phyloP scores from a whole-genome alignment of 2,113 vertebrate species.

The Scalopus aquaticus region DNA sequence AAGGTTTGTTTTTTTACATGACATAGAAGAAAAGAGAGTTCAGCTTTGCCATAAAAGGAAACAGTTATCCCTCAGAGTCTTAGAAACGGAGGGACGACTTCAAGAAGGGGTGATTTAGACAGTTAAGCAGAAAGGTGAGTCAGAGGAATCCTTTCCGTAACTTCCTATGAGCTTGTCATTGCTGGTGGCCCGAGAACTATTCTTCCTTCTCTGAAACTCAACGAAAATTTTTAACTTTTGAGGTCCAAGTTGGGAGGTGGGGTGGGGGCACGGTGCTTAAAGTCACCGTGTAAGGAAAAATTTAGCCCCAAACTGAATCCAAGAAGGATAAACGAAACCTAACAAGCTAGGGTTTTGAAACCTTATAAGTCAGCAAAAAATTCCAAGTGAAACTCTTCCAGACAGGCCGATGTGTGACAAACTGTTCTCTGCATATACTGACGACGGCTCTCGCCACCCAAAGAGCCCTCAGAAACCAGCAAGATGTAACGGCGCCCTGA shows the following conservation, averaged over 20 bases:
- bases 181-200: not conserved
- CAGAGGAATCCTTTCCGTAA: not conserved
- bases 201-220: not conserved
- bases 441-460: not conserved
- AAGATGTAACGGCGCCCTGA: not conserved
- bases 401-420: not conserved
- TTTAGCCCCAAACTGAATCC: not conserved
- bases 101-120: not conserved
- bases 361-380: not conserved
- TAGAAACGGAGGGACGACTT: not conserved
- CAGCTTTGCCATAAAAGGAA: not conserved
- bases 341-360: not conserved
- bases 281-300: not conserved
- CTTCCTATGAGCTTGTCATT: not conserved
- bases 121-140: not conserved
- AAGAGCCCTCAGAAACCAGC: not conserved
- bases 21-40: not conserved
- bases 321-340: not conserved
- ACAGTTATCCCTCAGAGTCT: not conserved
- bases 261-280: not conserved
- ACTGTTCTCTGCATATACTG: fast-evolving
- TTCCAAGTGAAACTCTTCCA: not conserved
- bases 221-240: slow-evolving; percentile 8
- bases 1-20: not conserved
- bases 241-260: not conserved